Percentiles rank a stretch among this genome's conserved stretches.
These are phyloP conservation scores for Oxygymnocypris stewartii DNA, from an alignment of 2,113 vertebrate genomes.

Conservation along the genomic window DNA sequence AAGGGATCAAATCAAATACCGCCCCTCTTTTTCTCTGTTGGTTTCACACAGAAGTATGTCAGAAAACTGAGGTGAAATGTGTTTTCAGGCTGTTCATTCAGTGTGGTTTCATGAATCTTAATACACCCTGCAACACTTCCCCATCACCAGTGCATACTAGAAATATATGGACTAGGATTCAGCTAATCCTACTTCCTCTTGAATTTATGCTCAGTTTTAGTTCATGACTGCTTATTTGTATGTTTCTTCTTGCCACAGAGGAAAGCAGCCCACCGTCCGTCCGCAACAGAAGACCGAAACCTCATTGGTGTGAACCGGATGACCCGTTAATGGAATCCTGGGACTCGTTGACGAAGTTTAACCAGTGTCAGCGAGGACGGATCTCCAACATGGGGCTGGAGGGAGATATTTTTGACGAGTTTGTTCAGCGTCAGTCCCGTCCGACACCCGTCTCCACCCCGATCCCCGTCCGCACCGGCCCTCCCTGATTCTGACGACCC, in stretches of 20 bases:
- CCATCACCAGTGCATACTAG: too few relatives aligned
- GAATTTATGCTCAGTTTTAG: neutral
- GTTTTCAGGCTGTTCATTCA: too few relatives aligned
- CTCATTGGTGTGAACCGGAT: constrained; percentile 76
- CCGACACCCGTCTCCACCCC: constrained; percentile 53
- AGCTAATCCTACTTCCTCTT: neutral
- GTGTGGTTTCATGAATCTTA: too few relatives aligned
- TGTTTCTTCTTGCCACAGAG: constrained; percentile 22
- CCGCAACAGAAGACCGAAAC: constrained; percentile 53
- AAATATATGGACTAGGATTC: too few relatives aligned
- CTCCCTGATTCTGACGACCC: constrained; percentile 59
- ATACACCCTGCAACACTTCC: too few relatives aligned
- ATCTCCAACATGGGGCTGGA: constrained; percentile 87
- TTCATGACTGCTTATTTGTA: too few relatives aligned
- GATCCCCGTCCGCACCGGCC: neutral
- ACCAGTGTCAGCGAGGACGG: constrained; percentile 89
- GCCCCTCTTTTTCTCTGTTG: too few relatives aligned
- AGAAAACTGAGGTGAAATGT: too few relatives aligned
- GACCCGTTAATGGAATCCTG: constrained; percentile 86
- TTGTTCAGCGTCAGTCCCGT: constrained; percentile 82
- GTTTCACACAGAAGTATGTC: too few relatives aligned
- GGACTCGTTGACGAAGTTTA: constrained; percentile 88
- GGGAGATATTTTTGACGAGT: constrained; percentile 91
- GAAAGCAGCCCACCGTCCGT: constrained; percentile 57
- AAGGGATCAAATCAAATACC: too few relatives aligned